Evolutionary conservation across 1,140 invertebrate genomes (phyloP), one percentile per base, ranked within the genome.

Genomic region (Euwallacea similis): DNA sequence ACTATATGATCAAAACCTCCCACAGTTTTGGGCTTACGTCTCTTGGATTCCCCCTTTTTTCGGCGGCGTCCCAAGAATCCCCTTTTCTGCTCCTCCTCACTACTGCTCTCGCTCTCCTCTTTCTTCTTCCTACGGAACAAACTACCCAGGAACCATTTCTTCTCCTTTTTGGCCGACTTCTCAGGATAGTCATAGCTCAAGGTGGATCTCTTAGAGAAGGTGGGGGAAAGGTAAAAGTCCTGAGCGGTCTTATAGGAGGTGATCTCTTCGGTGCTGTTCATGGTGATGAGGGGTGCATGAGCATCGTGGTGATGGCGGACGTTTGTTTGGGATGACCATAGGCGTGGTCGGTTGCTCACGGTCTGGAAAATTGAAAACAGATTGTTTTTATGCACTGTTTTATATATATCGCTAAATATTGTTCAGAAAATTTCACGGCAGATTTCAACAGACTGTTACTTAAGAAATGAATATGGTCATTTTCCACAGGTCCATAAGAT

Each of bases 111-210:
- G 62, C 84, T 84, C 66, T 85, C 84, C n/a, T 84, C 82, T 73
- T 89, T 89, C 80, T 89, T 89, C 80, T 88, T 89, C 78, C 87
- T 82, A 74, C 88, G 83, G 74, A 91, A 90, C 2, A 92, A 82
- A 74, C 88, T 87, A 13, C 90, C 89, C 6, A 91, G 84, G 0
- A 89, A 88, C 90, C 90, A 91, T 81, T 90, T 91, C 79, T 89
- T 89, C 59, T 87, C 80, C 69, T 83, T 84, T 71, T 84, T 84
- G 33, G 71, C 47, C n/a, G 75, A 69, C 61, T 80, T 79, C 41
- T 80, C 81, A 0, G 77, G 76, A 58, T 78, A 79, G 69, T 80
- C 78, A 62, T 80, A 80, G 44, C 76, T 74, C 33, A 74, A 62
- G 10, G 76, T 70, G 7, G 76, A 47, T 60, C 78, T 70, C 69